Conservation (phyloP, 2,113 vertebrate genomes). For the Chionomys nivalis region DNA sequence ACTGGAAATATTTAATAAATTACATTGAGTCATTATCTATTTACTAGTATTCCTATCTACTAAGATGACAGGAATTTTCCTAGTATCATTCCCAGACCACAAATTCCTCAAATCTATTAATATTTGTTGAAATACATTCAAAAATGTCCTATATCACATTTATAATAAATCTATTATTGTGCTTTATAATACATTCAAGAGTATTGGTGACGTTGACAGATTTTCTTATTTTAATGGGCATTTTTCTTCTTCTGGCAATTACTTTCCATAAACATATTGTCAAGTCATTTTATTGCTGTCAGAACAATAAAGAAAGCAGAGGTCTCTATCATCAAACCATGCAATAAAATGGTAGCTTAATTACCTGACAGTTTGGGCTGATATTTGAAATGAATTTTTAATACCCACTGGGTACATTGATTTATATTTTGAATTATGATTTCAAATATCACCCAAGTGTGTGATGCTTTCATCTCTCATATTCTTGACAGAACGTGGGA, state of each 20-base stretch:
- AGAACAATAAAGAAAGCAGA: conserved; percentile 7
- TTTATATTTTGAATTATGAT: conserved; percentile 72
- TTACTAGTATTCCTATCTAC: neutral
- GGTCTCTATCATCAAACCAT: conserved; percentile 1
- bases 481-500: conserved; percentile 37
- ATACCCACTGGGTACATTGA: conserved; percentile 46
- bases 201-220: neutral
- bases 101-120: neutral
- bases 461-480: conserved; percentile 45
- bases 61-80: neutral
- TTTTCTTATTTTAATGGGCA: neutral
- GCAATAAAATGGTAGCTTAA: conserved; percentile 62
- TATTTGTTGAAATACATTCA: neutral
- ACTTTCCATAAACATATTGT: conserved; percentile 43
- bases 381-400: conserved; percentile 70
- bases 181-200: neutral
- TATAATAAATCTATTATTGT: neutral
- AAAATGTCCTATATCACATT: neutral
- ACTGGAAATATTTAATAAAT: neutral
- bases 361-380: conserved; percentile 47
- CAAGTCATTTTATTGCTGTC: conserved; percentile 55
- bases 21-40: neutral
- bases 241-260: conserved; percentile 40
- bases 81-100: neutral
- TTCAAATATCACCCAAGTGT: conserved; percentile 59